These are phyloP conservation scores for Crocuta crocuta DNA, from an alignment of 2,113 vertebrate species.

Conservation along the genomic window DNA sequence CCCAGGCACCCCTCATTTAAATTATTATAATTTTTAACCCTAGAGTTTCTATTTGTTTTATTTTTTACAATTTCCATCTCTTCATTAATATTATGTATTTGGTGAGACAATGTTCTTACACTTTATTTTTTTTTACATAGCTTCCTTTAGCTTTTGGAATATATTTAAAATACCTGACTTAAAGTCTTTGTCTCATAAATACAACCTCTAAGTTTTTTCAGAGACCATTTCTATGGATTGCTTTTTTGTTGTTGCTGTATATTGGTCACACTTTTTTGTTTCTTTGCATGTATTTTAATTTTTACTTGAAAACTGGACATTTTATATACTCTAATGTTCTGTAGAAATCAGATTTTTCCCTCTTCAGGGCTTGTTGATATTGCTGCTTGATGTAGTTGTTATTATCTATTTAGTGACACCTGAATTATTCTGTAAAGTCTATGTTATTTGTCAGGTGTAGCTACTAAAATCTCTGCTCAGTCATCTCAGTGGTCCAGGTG, in stretches of 20 bases:
- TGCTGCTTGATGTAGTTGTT: neutral
- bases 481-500: neutral
- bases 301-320: neutral
- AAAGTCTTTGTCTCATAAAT: neutral
- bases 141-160: neutral
- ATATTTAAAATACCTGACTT: neutral
- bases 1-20: neutral
- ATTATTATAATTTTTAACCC: neutral
- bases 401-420: neutral
- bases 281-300: neutral
- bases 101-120: neutral
- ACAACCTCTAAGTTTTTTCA: neutral
- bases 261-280: neutral
- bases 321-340: neutral
- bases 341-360: neutral
- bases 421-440: neutral
- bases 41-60: neutral
- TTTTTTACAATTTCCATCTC: slow-evolving; percentile 11
- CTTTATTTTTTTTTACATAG: neutral
- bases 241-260: neutral
- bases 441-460: neutral
- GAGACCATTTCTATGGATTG: neutral
- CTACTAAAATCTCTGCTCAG: neutral
- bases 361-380: neutral
- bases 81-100: slow-evolving; percentile 10